Evolutionary conservation across 2,888 invertebrate species (phyloP).

Genomic region (Drosophila bunnanda): DNA sequence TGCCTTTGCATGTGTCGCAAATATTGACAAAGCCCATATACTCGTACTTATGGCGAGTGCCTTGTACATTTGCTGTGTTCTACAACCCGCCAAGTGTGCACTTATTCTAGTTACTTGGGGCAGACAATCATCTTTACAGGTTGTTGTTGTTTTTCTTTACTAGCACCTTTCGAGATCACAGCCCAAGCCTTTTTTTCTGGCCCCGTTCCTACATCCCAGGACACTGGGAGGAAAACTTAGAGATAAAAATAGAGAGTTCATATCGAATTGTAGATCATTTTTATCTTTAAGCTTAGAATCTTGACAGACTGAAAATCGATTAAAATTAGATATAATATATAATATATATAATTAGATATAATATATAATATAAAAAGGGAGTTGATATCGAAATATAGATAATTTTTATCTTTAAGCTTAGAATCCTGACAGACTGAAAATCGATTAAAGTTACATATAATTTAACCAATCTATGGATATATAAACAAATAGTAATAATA

Average conservation of each 20-base stretch:
- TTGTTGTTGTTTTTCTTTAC: slow-evolving; percentile 2
- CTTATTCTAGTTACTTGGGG: slow-evolving; percentile 50
- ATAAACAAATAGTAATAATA: not conserved
- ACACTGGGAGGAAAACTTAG: not conserved
- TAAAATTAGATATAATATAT: not conserved
- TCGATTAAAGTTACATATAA: too few species aligned
- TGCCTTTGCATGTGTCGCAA: slow-evolving; percentile 74
- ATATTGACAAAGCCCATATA: slow-evolving; percentile 67
- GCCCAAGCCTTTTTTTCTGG: slow-evolving; percentile 55
- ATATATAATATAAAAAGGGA: too few species aligned
- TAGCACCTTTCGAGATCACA: slow-evolving; percentile 14
- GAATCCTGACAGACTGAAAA: too few species aligned
- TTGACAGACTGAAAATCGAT: not conserved
- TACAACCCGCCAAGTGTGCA: slow-evolving; percentile 43
- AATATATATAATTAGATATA: not conserved
- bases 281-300: not conserved
- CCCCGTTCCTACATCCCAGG: not conserved
- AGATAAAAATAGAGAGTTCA: not conserved
- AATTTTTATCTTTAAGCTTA: too few species aligned
- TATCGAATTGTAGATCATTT: not conserved
- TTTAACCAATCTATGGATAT: not conserved
- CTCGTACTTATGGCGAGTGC: slow-evolving; percentile 52
- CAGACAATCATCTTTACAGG: slow-evolving; percentile 28
- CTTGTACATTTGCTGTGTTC: slow-evolving; percentile 47
- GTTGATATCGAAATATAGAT: too few species aligned